phyloP scores from a whole-genome alignment of 2,888 invertebrate species.

The Tuta absoluta region DNA sequence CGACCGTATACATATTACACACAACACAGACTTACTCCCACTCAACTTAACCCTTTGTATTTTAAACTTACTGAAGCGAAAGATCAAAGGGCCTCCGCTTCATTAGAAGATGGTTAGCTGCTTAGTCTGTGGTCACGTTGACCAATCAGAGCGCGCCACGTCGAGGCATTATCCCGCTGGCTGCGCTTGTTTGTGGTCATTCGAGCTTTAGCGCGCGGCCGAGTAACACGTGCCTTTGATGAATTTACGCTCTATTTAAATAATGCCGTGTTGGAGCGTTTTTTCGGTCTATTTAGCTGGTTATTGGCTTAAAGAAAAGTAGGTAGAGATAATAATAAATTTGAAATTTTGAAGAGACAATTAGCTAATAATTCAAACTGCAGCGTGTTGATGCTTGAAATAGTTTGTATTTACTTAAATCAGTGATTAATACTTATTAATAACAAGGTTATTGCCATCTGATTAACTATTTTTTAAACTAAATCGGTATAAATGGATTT shows the following conservation, averaged over 20 bases:
- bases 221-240: slow-evolving; percentile 42
- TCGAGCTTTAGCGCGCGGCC: slow-evolving; percentile 38
- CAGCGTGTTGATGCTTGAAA: too few species aligned
- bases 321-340: background rate
- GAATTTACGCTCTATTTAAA: slow-evolving; percentile 32
- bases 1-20: background rate
- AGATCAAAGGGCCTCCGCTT: slow-evolving; percentile 64
- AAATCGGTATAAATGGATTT: too few species aligned
- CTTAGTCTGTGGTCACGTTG: slow-evolving; percentile 62
- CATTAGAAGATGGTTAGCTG: slow-evolving; percentile 57
- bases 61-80: slow-evolving; percentile 51
- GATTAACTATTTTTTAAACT: too few species aligned
- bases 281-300: slow-evolving; percentile 25
- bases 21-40: background rate
- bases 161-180: slow-evolving; percentile 37
- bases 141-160: slow-evolving; percentile 36
- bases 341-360: too few species aligned
- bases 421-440: too few species aligned
- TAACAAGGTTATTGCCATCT: too few species aligned
- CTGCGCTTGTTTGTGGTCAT: slow-evolving; percentile 45
- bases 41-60: slow-evolving; percentile 50
- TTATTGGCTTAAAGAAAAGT: slow-evolving; percentile 22
- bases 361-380: too few species aligned
- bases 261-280: slow-evolving; percentile 6
- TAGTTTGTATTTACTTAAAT: too few species aligned